A percentile compares a stretch with the other conserved stretches of the same genome.
Conservation (phyloP, 2,797 vertebrate species). For the Psittacula derbiana region DNA sequence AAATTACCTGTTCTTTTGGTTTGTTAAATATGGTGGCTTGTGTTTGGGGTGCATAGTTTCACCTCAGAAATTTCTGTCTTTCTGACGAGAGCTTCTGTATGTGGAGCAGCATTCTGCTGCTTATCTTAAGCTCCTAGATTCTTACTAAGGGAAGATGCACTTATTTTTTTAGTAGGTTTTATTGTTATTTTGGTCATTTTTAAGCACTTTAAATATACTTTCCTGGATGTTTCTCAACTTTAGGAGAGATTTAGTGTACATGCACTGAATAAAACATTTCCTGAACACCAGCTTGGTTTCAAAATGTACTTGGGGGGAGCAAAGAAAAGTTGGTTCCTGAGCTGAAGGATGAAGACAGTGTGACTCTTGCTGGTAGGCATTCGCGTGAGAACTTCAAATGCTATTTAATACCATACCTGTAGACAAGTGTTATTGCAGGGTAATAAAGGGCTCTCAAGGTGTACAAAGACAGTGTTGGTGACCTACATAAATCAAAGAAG, state of each 20-base stretch:
- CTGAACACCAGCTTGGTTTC: neutral
- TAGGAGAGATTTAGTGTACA: neutral
- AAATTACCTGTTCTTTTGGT: neutral
- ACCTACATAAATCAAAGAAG: constrained; percentile 44
- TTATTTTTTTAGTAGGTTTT: neutral
- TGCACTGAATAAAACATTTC: neutral
- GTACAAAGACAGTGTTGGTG: neutral
- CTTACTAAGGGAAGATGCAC: neutral
- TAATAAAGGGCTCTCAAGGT: constrained; percentile 16
- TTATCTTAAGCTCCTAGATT: neutral
- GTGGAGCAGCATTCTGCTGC: neutral
- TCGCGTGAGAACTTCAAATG: neutral
- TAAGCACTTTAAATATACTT: neutral
- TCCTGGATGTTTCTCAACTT: neutral
- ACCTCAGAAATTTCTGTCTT: neutral
- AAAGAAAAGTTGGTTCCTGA: neutral
- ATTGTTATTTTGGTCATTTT: neutral
- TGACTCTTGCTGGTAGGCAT: constrained; percentile 27
- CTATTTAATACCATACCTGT: neutral
- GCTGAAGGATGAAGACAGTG: neutral
- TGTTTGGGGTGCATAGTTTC: neutral
- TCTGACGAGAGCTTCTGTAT: neutral
- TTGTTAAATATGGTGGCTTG: neutral
- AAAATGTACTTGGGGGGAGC: too few relatives aligned
- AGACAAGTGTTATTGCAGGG: neutral